These are phyloP conservation scores for Corapipo altera DNA, from an alignment of 2,113 vertebrate genomes.

Conservation along the genomic window DNA sequence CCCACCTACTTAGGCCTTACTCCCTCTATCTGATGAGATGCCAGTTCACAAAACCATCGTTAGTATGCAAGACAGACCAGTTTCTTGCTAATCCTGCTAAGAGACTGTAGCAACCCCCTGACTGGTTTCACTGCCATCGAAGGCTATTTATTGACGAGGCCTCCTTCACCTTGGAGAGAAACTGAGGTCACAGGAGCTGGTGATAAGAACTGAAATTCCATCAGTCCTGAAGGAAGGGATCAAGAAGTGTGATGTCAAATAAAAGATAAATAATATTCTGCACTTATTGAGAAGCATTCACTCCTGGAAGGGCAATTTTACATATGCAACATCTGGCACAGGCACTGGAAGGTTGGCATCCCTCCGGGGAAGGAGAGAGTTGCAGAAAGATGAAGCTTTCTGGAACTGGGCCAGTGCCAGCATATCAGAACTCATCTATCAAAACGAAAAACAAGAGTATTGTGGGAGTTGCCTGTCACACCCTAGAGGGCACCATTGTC, in stretches of 20 bases:
- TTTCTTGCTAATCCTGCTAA: not conserved
- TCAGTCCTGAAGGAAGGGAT: slow-evolving; percentile 41
- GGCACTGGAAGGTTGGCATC: not conserved
- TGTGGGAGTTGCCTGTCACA: not conserved
- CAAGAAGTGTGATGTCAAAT: slow-evolving; percentile 36
- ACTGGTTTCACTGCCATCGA: not conserved
- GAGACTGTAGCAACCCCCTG: not conserved
- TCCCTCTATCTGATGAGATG: not conserved
- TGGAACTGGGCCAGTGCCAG: not conserved
- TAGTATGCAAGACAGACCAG: not conserved
- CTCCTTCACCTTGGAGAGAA: slow-evolving; percentile 36
- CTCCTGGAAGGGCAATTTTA: not conserved
- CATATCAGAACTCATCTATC: not conserved
- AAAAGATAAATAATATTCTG: not conserved
- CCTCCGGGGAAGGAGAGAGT: not conserved
- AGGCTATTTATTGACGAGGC: not conserved
- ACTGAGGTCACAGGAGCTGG: not conserved
- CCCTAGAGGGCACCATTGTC: slow-evolving; percentile 59
- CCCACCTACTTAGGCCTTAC: not conserved
- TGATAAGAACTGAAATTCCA: slow-evolving; percentile 43
- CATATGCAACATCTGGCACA: not conserved
- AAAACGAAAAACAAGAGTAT: not conserved
- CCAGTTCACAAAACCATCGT: not conserved
- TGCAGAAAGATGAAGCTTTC: not conserved
- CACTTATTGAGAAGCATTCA: not conserved